phyloP scores from a whole-genome alignment of 2,113 vertebrate genomes.

The Actenoides lindsayi region DNA sequence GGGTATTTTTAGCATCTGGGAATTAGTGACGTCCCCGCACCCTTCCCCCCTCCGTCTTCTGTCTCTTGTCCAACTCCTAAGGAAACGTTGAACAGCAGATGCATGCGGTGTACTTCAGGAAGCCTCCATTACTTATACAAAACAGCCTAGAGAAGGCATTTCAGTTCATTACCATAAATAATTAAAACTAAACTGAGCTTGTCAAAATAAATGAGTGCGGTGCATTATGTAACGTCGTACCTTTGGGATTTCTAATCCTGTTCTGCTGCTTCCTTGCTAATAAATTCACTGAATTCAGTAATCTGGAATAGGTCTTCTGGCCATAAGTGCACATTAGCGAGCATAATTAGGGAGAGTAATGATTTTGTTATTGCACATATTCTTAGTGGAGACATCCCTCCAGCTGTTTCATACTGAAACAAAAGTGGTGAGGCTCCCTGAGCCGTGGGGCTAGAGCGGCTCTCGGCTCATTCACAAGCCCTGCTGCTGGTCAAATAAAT shows the following conservation, averaged over 20 bases:
- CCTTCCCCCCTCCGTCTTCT: conserved; percentile 7
- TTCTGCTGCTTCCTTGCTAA: conserved; percentile 48
- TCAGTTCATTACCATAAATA: conserved; percentile 57
- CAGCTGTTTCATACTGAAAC: conserved; percentile 58
- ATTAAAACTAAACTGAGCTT: conserved; percentile 63
- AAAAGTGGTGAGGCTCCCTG: conserved; percentile 1
- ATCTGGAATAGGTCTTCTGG: conserved; percentile 47
- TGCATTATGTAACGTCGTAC: conserved; percentile 1
- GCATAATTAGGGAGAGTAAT: conserved; percentile 57
- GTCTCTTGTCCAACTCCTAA: conserved; percentile 27
- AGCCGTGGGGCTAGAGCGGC: neutral
- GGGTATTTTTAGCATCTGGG: conserved; percentile 54
- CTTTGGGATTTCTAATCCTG: conserved; percentile 58
- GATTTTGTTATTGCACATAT: conserved; percentile 52
- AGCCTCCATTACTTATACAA: conserved; percentile 53
- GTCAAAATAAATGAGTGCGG: conserved; percentile 14
- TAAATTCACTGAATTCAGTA: conserved; percentile 49
- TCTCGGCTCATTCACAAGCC: neutral
- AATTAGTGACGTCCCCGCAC: conserved; percentile 10
- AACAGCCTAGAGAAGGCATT: conserved; percentile 49
- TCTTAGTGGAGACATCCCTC: conserved; percentile 37
- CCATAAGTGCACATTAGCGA: conserved; percentile 28
- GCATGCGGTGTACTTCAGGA: conserved; percentile 50
- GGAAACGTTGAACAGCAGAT: conserved; percentile 28
- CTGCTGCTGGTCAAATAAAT: conserved; percentile 45